phyloP scores from a whole-genome alignment of 2,113 vertebrate species.

The Spheniscus mendiculus region DNA sequence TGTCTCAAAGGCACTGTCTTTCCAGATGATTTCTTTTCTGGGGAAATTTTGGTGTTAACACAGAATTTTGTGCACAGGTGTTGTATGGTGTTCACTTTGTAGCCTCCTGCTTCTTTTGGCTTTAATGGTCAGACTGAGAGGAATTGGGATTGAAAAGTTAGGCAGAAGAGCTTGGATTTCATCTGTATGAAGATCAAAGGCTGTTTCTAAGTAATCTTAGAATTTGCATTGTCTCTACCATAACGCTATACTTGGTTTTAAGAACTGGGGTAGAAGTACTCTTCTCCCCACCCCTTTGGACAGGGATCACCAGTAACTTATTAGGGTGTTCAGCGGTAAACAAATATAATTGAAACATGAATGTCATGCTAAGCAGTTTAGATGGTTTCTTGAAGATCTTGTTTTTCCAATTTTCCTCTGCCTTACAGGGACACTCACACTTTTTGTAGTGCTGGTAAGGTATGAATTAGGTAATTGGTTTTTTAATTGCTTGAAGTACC shows the following conservation, averaged over 20 bases:
- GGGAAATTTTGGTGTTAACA: background rate
- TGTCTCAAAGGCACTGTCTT: background rate
- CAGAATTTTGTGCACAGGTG: background rate
- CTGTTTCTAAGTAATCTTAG: background rate
- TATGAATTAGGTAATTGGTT: background rate
- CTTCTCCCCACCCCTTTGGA: background rate
- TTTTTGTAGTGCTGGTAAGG: background rate
- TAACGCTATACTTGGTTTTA: background rate
- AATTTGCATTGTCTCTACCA: background rate
- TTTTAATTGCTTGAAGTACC: background rate
- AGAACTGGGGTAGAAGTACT: background rate
- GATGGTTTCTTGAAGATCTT: background rate
- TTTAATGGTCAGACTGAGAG: background rate
- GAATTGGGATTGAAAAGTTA: background rate
- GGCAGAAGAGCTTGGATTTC: background rate
- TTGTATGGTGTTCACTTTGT: background rate
- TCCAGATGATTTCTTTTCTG: background rate
- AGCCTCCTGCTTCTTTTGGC: background rate
- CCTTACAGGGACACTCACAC: background rate
- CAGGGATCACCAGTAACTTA: background rate
- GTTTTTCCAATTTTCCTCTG: background rate
- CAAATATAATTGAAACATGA: background rate
- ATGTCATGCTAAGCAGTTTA: background rate
- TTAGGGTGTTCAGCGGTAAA: background rate
- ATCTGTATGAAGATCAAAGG: background rate